Base-by-base conservation (phyloP, 2,888 invertebrate species). In the Archips xylosteana region DNA sequence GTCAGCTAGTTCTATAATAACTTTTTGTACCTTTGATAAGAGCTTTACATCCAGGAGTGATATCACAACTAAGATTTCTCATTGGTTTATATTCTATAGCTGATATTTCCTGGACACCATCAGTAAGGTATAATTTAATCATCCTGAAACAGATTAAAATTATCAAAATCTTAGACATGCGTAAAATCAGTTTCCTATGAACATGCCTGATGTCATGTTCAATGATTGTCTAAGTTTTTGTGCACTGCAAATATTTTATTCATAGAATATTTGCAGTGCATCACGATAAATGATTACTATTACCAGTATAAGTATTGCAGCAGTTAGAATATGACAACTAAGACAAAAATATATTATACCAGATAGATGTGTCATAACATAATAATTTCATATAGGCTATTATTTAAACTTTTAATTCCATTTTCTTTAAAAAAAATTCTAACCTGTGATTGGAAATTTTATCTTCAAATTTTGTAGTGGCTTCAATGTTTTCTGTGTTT, bases 41-140 rank as follows among this genome's bases (percentile, higher is more conserved):
- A 34, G 96, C 81, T 92, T 97, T 96, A 72, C 94, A 94, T 0
- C 96, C 96, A 0, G 96, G 96, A 32, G 89, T 89, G 69, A 95
- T 90, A 76, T 95, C 95, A 80, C 95, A 92, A 81, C 92, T 95
- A 45, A 96, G 85, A 77, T 92, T 92, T 66, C 93, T 86, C 88
- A 96, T 95, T 0, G 95, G 95, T 78, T 90, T 95, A 82, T 97
- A 96, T 85, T 98, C 98, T 82, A 97, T 96, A 0, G 95, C 97
- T 70, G 95, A 92, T 51, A 97, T 86, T 78, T 96, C 95, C 86
- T 96, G 96, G 0, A 95, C 91, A 13, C 98, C 98, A 93, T 98
- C 98, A 4, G 97, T 97, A 77, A 98, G 85, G 74, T 94, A 94
- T 70, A 98, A 83, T 83, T 96, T 95, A 75, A 97, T 89, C 95